Evolutionary conservation across 1,140 invertebrate species (phyloP), one percentile per base, ranked within the genome.

Genomic region (Stegodyphus dumicola): DNA sequence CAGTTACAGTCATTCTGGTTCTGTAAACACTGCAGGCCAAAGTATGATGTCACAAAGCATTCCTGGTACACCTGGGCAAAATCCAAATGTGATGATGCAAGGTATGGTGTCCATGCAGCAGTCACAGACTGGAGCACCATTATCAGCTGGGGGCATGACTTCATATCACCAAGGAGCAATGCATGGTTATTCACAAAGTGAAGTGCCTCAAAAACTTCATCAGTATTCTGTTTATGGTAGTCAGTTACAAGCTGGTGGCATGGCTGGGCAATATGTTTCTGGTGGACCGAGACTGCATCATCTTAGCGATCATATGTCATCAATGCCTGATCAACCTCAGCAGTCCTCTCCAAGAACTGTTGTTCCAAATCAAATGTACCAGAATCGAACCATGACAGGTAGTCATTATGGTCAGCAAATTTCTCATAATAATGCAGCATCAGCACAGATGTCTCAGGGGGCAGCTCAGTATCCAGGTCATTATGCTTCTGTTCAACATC

Each of bases 181-280:
- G 67, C 86, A 87, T 84, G 79, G 86, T 13, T 87, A 87, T 79
- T 54, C 18, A 33, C 86, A 87, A 85, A 87, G 54, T 87, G 86
- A 87, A 85, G 81, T 87, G 86, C 81, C 86, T 84, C 79, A 87
- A 77, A 87, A 87, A 85, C 77, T 84, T 78, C 86, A 87, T 79
- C 86, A 84, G 77, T 87, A 87, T 85, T 70, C 77, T 74, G 73
- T 74, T 67, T 87, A 86, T 64, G 86, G 86, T 83, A 79, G 70
- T 83, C 69, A 79, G 65, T 77, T 80, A 67, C 86, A 87, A 77
- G 48, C 77, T 69, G 66, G 85, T 66, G 77, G 53, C 53, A 80
- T 80, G 70, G 51, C 65, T 76, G 79, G 85, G 11, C 86, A 87
- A 65, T 87, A 87, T 79, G 69, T 87, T 10, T 74, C 79, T n/a